These are phyloP conservation scores for Petromus typicus DNA, from an alignment of 2,113 vertebrate species.

Conservation along the genomic window DNA sequence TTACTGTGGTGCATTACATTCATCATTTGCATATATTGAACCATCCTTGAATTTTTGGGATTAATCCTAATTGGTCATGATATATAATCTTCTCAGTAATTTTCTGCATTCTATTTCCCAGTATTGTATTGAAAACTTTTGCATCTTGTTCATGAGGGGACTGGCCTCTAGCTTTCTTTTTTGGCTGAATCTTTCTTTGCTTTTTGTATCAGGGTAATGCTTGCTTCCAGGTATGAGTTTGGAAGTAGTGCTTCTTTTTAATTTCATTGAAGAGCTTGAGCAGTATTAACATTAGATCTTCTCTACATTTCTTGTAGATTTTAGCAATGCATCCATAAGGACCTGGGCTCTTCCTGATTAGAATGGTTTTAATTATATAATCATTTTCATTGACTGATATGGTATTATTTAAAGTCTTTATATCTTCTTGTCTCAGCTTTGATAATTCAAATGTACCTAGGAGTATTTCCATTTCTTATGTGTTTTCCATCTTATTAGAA, in stretches of 20 bases:
- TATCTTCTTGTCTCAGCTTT: background rate
- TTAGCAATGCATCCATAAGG: background rate
- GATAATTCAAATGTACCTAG: background rate
- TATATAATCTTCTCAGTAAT: background rate
- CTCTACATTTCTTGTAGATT: background rate
- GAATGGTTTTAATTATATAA: background rate
- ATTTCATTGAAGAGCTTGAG: background rate
- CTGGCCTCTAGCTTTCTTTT: background rate
- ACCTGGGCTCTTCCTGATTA: background rate
- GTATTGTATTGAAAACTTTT: background rate
- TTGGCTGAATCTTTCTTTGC: background rate
- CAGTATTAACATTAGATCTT: background rate
- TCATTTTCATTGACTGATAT: background rate
- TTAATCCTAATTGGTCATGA: too few relatives aligned
- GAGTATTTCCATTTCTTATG: background rate
- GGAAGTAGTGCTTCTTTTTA: background rate
- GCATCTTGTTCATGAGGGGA: background rate
- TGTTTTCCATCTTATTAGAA: background rate
- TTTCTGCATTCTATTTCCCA: background rate
- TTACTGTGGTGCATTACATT: too few relatives aligned
- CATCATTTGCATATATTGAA: too few relatives aligned
- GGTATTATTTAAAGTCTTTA: background rate
- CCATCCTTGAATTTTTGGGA: too few relatives aligned
- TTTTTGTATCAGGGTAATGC: background rate
- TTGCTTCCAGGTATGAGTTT: background rate